Percentiles rank a stretch among this genome's conserved stretches.
These are phyloP conservation scores for Tauraco erythrolophus DNA, from an alignment of 2,113 vertebrate genomes.

Conservation along the genomic window DNA sequence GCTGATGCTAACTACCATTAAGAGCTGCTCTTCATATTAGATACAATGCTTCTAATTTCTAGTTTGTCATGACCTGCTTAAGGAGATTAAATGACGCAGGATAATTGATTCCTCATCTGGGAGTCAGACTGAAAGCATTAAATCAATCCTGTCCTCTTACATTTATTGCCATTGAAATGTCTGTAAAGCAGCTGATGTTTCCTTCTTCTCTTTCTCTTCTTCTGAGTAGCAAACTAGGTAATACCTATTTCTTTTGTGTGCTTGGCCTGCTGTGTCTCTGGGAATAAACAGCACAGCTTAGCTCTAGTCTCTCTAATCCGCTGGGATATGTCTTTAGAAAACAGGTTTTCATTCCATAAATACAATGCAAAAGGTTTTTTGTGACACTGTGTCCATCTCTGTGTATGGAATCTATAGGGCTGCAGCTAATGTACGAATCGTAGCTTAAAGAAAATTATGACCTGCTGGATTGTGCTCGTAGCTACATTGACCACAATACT, in stretches of 20 bases:
- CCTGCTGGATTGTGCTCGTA: not conserved
- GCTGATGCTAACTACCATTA: not conserved
- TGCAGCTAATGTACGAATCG: not conserved
- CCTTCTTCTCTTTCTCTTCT: not conserved
- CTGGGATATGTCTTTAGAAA: not conserved
- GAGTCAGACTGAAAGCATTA: conserved; percentile 52
- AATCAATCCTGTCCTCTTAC: conserved; percentile 40
- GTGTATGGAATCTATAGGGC: not conserved
- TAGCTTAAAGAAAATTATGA: not conserved
- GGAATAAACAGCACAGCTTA: not conserved
- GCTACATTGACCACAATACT: not conserved
- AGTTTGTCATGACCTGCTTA: conserved; percentile 47
- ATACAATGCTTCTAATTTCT: conserved; percentile 1
- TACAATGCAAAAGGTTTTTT: not conserved
- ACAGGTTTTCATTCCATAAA: not conserved
- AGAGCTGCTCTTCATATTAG: not conserved
- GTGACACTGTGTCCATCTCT: not conserved
- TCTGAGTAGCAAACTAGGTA: not conserved
- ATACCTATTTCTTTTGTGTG: not conserved
- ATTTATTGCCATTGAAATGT: conserved; percentile 6
- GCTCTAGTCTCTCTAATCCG: not conserved
- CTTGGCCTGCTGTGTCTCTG: not conserved
- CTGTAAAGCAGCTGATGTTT: conserved; percentile 20
- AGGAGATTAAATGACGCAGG: conserved; percentile 56
- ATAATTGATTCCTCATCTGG: conserved; percentile 66